phyloP scores from a whole-genome alignment of 2,888 invertebrate genomes.

The Stratiomys singularior region DNA sequence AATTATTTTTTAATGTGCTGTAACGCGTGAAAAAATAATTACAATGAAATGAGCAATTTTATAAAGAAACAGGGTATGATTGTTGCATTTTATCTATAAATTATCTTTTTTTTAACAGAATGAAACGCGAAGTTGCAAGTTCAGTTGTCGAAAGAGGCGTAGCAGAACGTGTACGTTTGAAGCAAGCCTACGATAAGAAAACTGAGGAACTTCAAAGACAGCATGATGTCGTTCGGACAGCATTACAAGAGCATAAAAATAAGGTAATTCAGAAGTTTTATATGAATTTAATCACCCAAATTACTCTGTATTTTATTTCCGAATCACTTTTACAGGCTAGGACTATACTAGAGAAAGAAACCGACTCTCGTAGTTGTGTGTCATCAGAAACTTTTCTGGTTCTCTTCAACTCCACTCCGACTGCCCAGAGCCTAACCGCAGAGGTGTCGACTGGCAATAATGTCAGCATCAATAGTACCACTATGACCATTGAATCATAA shows the following conservation, averaged over 20 bases:
- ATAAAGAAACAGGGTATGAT: no score
- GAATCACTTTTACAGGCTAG: conserved; percentile 59
- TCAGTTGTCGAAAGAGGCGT: conserved; percentile 87
- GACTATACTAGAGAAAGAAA: conserved; percentile 64
- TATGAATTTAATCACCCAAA: background rate
- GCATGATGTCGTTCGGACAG: conserved; percentile 80
- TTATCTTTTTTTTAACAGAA: conserved; percentile 55
- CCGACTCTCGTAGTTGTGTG: conserved; percentile 62
- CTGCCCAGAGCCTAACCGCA: conserved; percentile 33
- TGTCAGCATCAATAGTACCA: conserved; percentile 43
- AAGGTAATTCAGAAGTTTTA: conserved; percentile 66
- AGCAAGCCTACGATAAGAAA: conserved; percentile 79
- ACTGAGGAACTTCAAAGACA: conserved; percentile 79
- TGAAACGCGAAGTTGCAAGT: conserved; percentile 66
- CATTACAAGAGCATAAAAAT: conserved; percentile 73
- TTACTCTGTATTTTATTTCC: background rate
- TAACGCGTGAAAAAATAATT: no score
- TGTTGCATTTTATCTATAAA: no score
- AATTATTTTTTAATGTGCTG: no score
- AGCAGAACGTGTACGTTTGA: conserved; percentile 84
- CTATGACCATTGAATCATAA: conserved; percentile 54
- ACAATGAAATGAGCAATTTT: no score
- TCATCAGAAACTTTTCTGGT: conserved; percentile 63
- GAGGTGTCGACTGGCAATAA: conserved; percentile 45
- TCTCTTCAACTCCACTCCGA: conserved; percentile 59